Conservation (phyloP, 1,140 invertebrate genomes). For the Neotoxoptera formosana region DNA sequence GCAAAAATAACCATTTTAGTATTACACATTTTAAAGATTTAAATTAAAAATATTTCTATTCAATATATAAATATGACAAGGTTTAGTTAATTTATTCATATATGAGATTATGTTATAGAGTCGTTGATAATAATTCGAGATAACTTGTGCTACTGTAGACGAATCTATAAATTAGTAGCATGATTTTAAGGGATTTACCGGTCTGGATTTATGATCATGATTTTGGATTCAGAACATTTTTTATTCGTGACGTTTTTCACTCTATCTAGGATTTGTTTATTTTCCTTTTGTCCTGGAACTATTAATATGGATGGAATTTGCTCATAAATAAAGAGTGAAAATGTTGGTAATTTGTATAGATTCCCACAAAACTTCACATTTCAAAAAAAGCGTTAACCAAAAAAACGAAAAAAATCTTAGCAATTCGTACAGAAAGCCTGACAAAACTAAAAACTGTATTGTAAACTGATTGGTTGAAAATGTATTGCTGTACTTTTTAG, state of each 20-base stretch:
- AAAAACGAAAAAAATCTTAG: neutral
- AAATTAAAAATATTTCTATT: neutral
- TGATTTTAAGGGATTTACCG: neutral
- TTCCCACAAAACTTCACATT: neutral
- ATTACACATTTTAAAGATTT: neutral
- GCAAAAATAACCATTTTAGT: neutral
- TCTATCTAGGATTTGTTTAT: constrained; percentile 29
- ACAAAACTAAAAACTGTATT: neutral
- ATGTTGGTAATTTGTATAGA: constrained; percentile 39
- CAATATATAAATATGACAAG: neutral
- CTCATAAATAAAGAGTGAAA: constrained; percentile 39
- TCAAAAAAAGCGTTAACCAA: neutral
- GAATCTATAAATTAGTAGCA: neutral
- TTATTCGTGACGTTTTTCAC: constrained; percentile 27
- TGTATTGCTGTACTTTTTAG: neutral
- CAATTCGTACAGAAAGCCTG: neutral
- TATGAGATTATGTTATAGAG: neutral
- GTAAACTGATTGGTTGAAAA: constrained; percentile 1
- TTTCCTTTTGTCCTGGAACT: neutral
- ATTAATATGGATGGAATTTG: constrained; percentile 2
- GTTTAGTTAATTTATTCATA: neutral
- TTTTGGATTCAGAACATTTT: constrained; percentile 28
- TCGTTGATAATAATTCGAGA: too few species aligned
- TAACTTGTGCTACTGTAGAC: neutral
- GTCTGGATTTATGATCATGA: neutral